phyloP scores from a whole-genome alignment of 2,113 vertebrate genomes.

The Martes martes region DNA sequence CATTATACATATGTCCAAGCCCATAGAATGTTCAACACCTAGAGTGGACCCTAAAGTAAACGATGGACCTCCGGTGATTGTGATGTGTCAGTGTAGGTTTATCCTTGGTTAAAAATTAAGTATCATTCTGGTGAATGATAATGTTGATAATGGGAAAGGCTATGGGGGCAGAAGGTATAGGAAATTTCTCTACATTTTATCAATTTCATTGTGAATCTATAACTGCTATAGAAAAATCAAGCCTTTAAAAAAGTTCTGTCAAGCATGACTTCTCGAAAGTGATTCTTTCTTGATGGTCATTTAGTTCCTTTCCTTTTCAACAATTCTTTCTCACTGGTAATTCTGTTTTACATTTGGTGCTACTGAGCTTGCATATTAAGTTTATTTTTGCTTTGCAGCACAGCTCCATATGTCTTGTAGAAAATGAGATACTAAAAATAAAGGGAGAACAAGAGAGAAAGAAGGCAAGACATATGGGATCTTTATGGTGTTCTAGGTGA shows the following conservation, averaged over 20 bases:
- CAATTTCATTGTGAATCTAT: neutral
- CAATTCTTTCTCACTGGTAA: neutral
- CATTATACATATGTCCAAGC: neutral
- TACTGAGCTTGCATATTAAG: neutral
- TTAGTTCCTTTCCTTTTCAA: conserved; percentile 8
- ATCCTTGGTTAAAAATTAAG: neutral
- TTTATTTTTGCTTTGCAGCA: neutral
- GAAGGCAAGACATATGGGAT: neutral
- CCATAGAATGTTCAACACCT: neutral
- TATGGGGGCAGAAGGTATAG: neutral
- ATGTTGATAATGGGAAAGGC: neutral
- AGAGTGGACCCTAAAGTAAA: neutral
- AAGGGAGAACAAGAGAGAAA: neutral
- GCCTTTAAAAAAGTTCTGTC: neutral
- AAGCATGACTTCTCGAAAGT: neutral
- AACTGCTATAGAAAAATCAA: neutral
- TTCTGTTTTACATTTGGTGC: neutral
- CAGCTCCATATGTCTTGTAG: neutral
- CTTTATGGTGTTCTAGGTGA: neutral
- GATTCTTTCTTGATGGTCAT: neutral
- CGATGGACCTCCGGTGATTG: neutral
- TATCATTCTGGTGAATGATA: neutral
- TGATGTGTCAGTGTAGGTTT: neutral
- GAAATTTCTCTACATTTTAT: neutral
- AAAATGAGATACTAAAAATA: conserved; percentile 10